phyloP scores from a whole-genome alignment of 2,797 vertebrate genomes.

The Mionectes olivaceus region DNA sequence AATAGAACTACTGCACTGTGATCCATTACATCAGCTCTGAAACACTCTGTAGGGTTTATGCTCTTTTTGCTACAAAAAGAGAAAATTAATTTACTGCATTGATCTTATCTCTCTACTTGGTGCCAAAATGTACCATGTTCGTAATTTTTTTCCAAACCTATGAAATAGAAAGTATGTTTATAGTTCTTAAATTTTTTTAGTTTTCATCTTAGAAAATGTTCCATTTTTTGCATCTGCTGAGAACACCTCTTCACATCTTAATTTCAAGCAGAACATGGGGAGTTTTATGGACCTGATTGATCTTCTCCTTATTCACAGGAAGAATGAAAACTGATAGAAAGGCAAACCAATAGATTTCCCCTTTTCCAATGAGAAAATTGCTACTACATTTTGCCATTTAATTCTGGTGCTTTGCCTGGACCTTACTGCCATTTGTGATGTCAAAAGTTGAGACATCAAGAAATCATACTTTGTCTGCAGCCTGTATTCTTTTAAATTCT shows the following conservation, averaged over 20 bases:
- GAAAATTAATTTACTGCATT: constrained; percentile 17
- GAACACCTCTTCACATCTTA: not conserved
- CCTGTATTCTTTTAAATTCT: not conserved
- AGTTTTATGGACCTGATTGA: not conserved
- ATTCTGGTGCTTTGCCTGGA: not conserved
- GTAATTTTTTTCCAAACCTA: not conserved
- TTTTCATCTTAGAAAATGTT: not conserved
- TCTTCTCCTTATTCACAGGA: not conserved
- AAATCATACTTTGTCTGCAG: not conserved
- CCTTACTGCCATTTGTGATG: not conserved
- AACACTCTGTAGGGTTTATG: constrained; percentile 30
- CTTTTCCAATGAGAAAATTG: not conserved
- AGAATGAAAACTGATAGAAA: not conserved
- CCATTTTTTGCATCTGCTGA: not conserved
- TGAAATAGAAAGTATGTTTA: not conserved
- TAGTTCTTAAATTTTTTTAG: not conserved
- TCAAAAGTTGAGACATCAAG: not conserved
- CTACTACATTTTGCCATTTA: not conserved
- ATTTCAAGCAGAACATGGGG: not conserved
- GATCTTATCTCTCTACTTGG: not conserved
- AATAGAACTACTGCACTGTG: constrained; percentile 11
- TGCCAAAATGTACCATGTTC: not conserved
- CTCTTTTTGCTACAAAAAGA: not conserved
- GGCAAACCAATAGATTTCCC: not conserved
- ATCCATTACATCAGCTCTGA: constrained; percentile 13